Evolutionary conservation across 2,113 vertebrate species (phyloP), one percentile per base, ranked within the genome.

Genomic region (Pachyramphus minor): DNA sequence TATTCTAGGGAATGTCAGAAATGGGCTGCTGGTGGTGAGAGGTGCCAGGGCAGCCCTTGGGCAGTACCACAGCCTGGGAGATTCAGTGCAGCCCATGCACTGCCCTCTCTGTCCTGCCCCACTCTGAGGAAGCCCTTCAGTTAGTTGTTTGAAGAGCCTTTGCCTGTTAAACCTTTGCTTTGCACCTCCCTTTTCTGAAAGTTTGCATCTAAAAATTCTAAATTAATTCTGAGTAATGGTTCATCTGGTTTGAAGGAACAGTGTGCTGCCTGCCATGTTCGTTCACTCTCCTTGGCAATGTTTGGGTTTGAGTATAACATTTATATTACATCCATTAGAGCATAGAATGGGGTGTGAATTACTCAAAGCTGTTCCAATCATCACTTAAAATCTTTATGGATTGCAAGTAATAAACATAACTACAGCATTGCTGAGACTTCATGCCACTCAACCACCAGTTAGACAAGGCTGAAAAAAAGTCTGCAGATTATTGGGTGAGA

Each of bases 381-480:
- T 83, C 90, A 81, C 90, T 95, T 93, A 92, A 63, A 84, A 89
- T 95, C 83, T 97, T 96, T 91, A 90, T 62, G 86, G 84, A 90
- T 90, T 94, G 82, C 71, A 84, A 89, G 81, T 93, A 84, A 94
- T 92, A 96, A 97, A 93, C 84, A 35, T 86, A 89, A 77, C 68
- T 84, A 35, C 4, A 9, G 60, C 76, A 37, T 92, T 86, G 74
- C 86, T 4, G 44, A 74, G 84, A 80, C 73, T 89, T 95, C 47
- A 45, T 74, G 92, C 60, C 60, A 42, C 33, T 75, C 37, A 14
- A 41, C 49, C 27, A 50, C 67, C 2, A 2, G 80, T 81, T 85
- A 72, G 58, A 58, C 5, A 19, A 39, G 91, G 69, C 50, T 5
- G 5, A 58, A 5, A 2, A 2, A 35, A 73, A 73, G 25, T 74